Percentiles rank a stretch among this genome's conserved stretches.
Evolutionary conservation across 2,113 vertebrate species (phyloP).

Genomic region (Cynoglossus semilaevis): DNA sequence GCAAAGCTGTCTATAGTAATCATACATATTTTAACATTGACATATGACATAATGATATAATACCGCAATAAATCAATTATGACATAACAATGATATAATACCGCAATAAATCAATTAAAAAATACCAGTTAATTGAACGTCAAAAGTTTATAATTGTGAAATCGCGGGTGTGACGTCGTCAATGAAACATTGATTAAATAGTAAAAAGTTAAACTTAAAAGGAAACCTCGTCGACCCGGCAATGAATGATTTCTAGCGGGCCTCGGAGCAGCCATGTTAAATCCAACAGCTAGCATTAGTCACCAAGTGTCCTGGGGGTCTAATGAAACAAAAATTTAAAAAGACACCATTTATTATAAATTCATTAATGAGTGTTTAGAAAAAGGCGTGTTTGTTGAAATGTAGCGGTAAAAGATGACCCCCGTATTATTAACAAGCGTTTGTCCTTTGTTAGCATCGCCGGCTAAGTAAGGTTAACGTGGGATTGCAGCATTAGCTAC

Average conservation of each 20-base stretch:
- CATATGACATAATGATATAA: no score
- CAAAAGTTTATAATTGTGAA: no score
- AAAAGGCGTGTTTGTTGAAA: accelerated
- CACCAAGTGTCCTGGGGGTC: neutral
- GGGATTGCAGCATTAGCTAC: slow-evolving; percentile 49
- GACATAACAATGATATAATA: no score
- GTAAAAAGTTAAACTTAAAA: neutral
- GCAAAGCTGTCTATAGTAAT: no score
- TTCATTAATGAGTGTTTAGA: no score
- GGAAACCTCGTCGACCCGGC: slow-evolving; percentile 25
- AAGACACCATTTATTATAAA: no score
- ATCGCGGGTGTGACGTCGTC: no score
- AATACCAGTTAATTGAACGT: no score
- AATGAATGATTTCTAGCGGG: slow-evolving; percentile 7
- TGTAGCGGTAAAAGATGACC: slow-evolving; percentile 36
- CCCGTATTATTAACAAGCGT: slow-evolving; percentile 6
- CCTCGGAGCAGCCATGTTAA: slow-evolving; percentile 2
- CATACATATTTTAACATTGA: no score
- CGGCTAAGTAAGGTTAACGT: slow-evolving; percentile 72
- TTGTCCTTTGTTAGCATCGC: slow-evolving; percentile 74
- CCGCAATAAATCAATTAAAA: no score
- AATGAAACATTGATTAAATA: neutral
- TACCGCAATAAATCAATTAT: no score
- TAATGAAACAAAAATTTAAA: no score
- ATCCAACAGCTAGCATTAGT: neutral